These are phyloP conservation scores for Parochlus steinenii DNA, from an alignment of 2,888 invertebrate genomes.

Conservation along the genomic window DNA sequence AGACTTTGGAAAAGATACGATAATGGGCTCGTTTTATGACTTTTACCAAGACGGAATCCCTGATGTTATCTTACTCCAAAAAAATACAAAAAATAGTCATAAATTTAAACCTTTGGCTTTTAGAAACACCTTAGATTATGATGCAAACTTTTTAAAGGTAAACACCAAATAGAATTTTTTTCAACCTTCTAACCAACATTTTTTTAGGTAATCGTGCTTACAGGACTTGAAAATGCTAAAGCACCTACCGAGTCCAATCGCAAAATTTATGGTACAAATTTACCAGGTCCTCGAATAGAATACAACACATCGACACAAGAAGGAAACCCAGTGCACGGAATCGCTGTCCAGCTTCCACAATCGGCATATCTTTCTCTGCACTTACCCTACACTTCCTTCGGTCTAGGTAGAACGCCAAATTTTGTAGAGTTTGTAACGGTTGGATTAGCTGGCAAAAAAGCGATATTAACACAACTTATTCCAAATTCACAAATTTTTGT, in stretches of 20 bases:
- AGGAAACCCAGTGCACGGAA: constrained; percentile 60
- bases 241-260: constrained; percentile 38
- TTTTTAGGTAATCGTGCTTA: constrained; percentile 85
- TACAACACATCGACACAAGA: constrained; percentile 82
- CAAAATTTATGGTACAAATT: constrained; percentile 49
- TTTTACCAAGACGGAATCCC: constrained; percentile 88
- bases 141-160: constrained; percentile 92
- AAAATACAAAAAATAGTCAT: constrained; percentile 30
- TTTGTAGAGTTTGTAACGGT: constrained; percentile 84
- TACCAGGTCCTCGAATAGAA: constrained; percentile 77
- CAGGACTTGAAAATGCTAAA: constrained; percentile 57
- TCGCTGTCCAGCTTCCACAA: constrained; percentile 78
- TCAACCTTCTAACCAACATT: no score
- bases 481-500: constrained; percentile 97
- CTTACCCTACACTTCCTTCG: constrained; percentile 89
- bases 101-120: constrained; percentile 57
- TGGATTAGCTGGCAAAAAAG: constrained; percentile 51
- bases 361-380: constrained; percentile 87
- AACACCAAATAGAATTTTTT: no score
- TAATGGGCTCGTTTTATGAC: constrained; percentile 82
- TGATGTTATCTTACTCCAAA: constrained; percentile 65
- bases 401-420: constrained; percentile 94
- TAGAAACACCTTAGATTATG: constrained; percentile 76
- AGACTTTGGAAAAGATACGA: constrained; percentile 53
- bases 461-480: constrained; percentile 80